Evolutionary conservation across 2,888 invertebrate species (phyloP), one percentile per base, ranked within the genome.

Genomic region (Cyclophora albipunctata): DNA sequence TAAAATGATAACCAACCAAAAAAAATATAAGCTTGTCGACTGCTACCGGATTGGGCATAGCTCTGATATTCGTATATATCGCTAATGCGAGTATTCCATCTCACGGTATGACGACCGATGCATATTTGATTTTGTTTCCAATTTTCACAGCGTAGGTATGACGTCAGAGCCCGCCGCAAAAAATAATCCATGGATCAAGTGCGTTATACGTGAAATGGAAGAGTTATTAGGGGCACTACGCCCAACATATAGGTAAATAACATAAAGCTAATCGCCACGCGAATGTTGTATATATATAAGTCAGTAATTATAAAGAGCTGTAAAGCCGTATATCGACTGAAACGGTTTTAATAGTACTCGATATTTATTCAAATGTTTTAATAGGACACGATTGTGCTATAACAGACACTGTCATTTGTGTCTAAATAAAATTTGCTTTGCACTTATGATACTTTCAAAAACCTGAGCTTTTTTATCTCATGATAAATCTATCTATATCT

Each of bases 71-170:
- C 66, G 72, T 63, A 71, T 69, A 72, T 75, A 72, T 68, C 72
- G 65, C 76, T 79, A 81, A 78, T 81, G 73, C 76, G 76, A 73
- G 75, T 78, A 82, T 82, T 81, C 80, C 76, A 84, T 84, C 83
- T 81, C 82, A 80, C 77, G 79, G 80, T 78, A 76, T 78, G 73
- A 71, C 76, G 81, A 69, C 64, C 79, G 79, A 79, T 82, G 83
- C 83, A 85, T 85, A 85, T 84, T 84, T 84, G 84, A 84, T 85
- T 37, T 84, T 83, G 83, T 82, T 83, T 80, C 78, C 81, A 82
- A 83, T 83, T 81, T 79, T 78, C 80, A 76, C 74, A 70, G 68
- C 69, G 70, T 75, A 64, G 61, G 65, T 67, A 67, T 62, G 57
- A 52, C 57, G 55, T 57, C 45, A 62, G 59, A 60, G 64, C 68